These are phyloP conservation scores for Drosophila barbarae DNA, from an alignment of 2,888 invertebrate species.

Conservation along the genomic window DNA sequence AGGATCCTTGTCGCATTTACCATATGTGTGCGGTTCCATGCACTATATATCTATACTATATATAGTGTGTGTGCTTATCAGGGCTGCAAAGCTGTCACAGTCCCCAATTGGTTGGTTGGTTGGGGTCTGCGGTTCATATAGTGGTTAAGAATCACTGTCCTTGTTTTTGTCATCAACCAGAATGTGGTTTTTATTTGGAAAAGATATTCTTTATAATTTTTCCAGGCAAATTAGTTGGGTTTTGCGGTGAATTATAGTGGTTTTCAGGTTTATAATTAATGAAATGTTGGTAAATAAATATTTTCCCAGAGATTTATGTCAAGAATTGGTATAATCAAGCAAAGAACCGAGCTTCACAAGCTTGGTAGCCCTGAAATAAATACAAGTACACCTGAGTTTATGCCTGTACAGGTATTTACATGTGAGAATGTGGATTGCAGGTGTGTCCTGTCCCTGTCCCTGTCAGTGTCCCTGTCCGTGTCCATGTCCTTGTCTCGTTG, in stretches of 20 bases:
- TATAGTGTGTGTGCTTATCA: constrained; percentile 14
- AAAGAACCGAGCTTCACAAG: no score
- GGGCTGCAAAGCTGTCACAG: constrained; percentile 24
- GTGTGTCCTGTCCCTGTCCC: constrained; percentile 7
- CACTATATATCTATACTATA: background rate
- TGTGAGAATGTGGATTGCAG: constrained; percentile 24
- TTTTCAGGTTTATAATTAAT: background rate
- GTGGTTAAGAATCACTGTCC: constrained; percentile 3
- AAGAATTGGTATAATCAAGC: background rate
- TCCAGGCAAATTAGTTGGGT: background rate
- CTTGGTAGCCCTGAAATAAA: constrained; percentile 10
- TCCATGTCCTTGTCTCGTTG: constrained; percentile 34
- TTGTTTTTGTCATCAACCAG: constrained; percentile 2
- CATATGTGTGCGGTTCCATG: constrained; percentile 35
- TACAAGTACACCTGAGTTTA: background rate
- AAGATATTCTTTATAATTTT: background rate
- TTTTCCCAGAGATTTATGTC: rapidly evolving
- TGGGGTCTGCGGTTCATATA: constrained; percentile 1
- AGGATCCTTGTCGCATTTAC: constrained; percentile 37
- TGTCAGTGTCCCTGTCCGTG: background rate
- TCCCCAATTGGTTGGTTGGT: constrained; percentile 3
- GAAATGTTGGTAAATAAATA: background rate
- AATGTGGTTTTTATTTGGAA: constrained; percentile 3
- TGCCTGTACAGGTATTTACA: constrained; percentile 11
- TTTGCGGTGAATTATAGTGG: background rate